Percentiles rank a stretch among this genome's conserved stretches.
These are phyloP conservation scores for Enteromius unitaeniatus DNA, from an alignment of 2,797 vertebrate species.

Conservation along the genomic window DNA sequence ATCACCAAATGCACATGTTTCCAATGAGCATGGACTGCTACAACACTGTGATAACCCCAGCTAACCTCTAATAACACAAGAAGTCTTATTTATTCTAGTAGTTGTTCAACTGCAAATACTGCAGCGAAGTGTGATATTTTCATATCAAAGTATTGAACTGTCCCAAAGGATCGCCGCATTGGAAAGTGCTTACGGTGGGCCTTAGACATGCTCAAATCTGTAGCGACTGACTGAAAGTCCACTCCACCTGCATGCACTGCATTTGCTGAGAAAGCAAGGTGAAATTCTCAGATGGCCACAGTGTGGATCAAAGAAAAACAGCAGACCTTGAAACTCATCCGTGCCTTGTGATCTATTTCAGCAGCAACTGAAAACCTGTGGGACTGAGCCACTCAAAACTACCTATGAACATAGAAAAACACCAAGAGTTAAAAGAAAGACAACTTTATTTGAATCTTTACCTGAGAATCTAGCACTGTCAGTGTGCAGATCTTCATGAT, in stretches of 20 bases:
- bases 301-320: constrained; percentile 37
- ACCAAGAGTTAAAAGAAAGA: not conserved
- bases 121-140: constrained; percentile 50
- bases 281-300: constrained; percentile 38
- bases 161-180: constrained; percentile 37
- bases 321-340: constrained; percentile 41
- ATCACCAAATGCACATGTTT: not conserved
- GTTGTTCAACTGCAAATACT: constrained; percentile 45
- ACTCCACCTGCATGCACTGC: constrained; percentile 40
- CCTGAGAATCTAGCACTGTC: constrained; percentile 40
- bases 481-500: constrained; percentile 16
- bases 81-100: constrained; percentile 32
- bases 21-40: not conserved
- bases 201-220: constrained; percentile 29
- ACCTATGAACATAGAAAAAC: constrained; percentile 29
- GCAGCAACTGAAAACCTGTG: constrained; percentile 37
- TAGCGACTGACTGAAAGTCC: constrained; percentile 49
- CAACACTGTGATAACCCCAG: not conserved
- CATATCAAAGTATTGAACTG: constrained; percentile 46
- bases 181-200: constrained; percentile 60
- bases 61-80: constrained; percentile 33
- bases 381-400: constrained; percentile 40
- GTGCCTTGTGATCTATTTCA: constrained; percentile 50
- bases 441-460: not conserved
- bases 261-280: constrained; percentile 59